Base-by-base conservation (phyloP, 1,140 invertebrate species). In the Chironomus tepperi region DNA sequence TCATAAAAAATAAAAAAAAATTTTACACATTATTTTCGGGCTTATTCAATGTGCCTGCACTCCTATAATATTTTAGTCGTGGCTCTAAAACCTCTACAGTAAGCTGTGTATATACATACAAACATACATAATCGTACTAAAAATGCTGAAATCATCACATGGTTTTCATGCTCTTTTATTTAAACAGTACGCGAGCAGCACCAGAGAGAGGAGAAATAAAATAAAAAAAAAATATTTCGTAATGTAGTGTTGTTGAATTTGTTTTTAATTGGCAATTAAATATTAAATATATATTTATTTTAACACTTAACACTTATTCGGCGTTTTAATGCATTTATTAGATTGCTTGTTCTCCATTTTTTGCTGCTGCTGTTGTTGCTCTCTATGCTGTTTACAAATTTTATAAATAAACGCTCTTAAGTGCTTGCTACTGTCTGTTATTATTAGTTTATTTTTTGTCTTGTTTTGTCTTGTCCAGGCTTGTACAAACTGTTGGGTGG, bases 251-350 rank as follows among this genome's bases (percentile, higher is more conserved):
- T 70, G 65, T 70, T 70, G 65, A 70, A 70, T 70, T 70, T 70
- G 65, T 70, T 15, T 70, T 70, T 70, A 70, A 70, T 70, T 70
- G 65, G 65, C 65, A 70, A 70, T 70, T 70, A 70, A 70, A 70
- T 70, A 70, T 70, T 70, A 70, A 70, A 70, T 70, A 18, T 15
- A 70, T 70, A 70, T 70, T 70, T 70, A 70, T 18, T 70, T 70
- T 70, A 70, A 70, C 65, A 70, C 65, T 70, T 70, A 70, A 70
- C 65, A 70, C 16, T 57, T 12, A 57, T 57, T 57, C n/a, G 47
- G n/a, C 12, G 7, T 57, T 57, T 12, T 57, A 57, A n/a, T 57
- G 47, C 47, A 57, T 57, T 57, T 57, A 57, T 57, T 57, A 12
- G 47, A n/a, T 12, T 57, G 47, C 47, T 57, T 57, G 5, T 57